phyloP scores from a whole-genome alignment of 2,113 vertebrate species.

The Genyomyrus donnyi region DNA sequence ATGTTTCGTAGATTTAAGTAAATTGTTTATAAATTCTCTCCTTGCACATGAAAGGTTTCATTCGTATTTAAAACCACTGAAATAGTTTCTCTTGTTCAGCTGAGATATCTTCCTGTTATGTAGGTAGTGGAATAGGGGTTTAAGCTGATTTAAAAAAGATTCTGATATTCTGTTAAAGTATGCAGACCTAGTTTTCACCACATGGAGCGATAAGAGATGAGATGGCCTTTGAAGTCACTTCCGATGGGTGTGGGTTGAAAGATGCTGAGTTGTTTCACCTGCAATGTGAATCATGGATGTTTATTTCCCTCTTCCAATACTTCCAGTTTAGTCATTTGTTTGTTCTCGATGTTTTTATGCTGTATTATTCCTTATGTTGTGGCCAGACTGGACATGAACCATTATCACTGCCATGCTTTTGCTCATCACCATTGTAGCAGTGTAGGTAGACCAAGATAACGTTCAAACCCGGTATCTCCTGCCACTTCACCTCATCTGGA shows the following conservation, averaged over 20 bases:
- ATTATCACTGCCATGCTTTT: background rate
- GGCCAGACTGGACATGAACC: background rate
- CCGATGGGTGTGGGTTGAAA: background rate
- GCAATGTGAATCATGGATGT: background rate
- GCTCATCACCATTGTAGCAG: background rate
- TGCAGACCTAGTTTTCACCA: constrained; percentile 18
- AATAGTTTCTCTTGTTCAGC: background rate
- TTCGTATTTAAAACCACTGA: background rate
- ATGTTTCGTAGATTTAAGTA: background rate
- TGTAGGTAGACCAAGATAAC: background rate
- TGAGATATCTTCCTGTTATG: constrained; percentile 4
- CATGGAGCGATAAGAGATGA: background rate
- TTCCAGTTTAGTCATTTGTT: background rate
- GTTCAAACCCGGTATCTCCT: background rate
- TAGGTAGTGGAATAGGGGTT: background rate
- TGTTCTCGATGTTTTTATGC: background rate
- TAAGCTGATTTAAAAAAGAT: background rate
- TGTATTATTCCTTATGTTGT: background rate
- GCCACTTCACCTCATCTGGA: background rate
- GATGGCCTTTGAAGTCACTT: constrained; percentile 12
- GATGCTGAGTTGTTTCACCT: background rate
- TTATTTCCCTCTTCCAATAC: background rate
- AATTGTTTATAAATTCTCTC: background rate
- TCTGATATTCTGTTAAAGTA: background rate
- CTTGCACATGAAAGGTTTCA: background rate